Conservation (phyloP, 2,113 vertebrate species). For the Varanus salvator region DNA sequence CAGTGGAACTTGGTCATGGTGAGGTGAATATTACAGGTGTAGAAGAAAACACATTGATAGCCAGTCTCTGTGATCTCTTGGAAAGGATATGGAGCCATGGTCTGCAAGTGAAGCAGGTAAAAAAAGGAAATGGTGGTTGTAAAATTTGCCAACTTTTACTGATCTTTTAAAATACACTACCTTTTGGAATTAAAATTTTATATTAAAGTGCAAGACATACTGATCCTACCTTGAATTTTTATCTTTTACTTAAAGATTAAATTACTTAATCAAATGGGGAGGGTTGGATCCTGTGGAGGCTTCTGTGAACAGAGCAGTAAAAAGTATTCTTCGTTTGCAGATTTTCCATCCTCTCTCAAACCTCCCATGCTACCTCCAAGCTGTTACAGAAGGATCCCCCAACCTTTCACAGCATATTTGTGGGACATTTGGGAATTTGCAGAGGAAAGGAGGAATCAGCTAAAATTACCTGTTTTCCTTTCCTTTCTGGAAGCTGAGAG, state of each 20-base stretch:
- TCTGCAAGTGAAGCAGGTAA: slow-evolving; percentile 86
- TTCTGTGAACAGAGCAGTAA: not conserved
- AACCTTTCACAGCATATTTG: not conserved
- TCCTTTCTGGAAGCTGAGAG: not conserved
- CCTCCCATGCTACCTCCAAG: too few relatives aligned
- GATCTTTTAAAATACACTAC: not conserved
- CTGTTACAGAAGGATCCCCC: not conserved
- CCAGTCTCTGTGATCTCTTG: slow-evolving; percentile 85
- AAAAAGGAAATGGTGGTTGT: slow-evolving; percentile 16
- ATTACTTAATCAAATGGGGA: not conserved
- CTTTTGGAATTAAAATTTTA: not conserved
- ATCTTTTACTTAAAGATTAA: too few relatives aligned
- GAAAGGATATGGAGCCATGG: slow-evolving; percentile 88
- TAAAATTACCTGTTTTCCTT: not conserved
- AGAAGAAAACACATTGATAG: slow-evolving; percentile 86
- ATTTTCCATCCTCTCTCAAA: not conserved
- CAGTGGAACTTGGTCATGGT: slow-evolving; percentile 85
- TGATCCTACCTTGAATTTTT: not conserved
- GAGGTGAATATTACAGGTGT: slow-evolving; percentile 88
- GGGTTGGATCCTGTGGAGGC: not conserved
- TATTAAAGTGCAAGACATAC: not conserved
- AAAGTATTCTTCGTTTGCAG: not conserved
- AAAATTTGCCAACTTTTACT: not conserved
- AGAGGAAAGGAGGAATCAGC: not conserved
- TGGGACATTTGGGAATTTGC: not conserved